Conservation (phyloP, 2,888 invertebrate genomes). For the Spialia ferax region DNA sequence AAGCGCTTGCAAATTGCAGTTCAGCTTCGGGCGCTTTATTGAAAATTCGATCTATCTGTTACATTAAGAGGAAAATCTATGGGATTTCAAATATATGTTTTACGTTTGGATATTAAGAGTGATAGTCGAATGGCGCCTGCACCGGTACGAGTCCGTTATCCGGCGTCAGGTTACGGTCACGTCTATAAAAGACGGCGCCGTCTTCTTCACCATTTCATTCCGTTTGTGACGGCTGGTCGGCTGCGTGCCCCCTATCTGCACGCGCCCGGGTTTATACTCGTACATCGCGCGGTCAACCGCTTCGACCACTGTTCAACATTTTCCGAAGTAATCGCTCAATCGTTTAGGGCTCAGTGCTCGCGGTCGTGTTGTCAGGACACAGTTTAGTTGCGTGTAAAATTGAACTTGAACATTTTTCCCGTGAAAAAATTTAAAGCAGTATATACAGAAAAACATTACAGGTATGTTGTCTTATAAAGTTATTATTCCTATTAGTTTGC, state of each 20-base stretch:
- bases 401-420: conserved; percentile 63
- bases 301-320: conserved; percentile 51
- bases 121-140: conserved; percentile 60
- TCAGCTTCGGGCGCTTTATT: conserved; percentile 81
- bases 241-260: conserved; percentile 65
- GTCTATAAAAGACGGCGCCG: conserved; percentile 85
- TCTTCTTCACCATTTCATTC: conserved; percentile 86
- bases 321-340: conserved; percentile 20
- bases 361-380: conserved; percentile 65
- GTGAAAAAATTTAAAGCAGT: conserved; percentile 67
- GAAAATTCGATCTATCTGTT: conserved; percentile 83
- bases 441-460: conserved; percentile 37
- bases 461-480: conserved; percentile 44
- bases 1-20: conserved; percentile 78
- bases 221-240: conserved; percentile 79
- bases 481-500: background rate
- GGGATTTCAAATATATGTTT: conserved; percentile 57
- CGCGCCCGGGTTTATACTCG: conserved; percentile 50
- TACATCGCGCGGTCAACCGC: conserved; percentile 52
- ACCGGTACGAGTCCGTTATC: conserved; percentile 79
- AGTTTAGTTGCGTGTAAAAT: conserved; percentile 76
- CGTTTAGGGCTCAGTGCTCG: conserved; percentile 73
- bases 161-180: conserved; percentile 86
- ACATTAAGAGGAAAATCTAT: conserved; percentile 64
- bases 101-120: conserved; percentile 63